Conservation (phyloP, 2,113 vertebrate genomes). For the Reinhardtius hippoglossoides region DNA sequence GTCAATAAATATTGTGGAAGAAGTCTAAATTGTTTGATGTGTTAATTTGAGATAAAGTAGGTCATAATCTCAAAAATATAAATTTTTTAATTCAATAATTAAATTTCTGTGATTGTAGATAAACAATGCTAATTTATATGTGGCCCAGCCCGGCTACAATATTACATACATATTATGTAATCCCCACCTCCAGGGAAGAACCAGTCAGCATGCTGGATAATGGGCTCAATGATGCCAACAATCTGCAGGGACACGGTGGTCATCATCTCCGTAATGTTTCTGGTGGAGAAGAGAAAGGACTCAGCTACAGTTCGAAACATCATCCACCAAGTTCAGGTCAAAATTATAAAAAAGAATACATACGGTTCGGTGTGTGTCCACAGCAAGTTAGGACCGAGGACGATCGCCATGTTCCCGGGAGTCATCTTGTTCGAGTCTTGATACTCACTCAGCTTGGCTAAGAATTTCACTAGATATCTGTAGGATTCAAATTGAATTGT, state of each 20-base stretch:
- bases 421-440: constrained; percentile 98
- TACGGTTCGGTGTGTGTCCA: constrained; percentile 95
- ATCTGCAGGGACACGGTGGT: constrained; percentile 98
- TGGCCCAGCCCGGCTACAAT: constrained; percentile 8
- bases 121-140: background rate
- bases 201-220: constrained; percentile 98
- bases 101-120: background rate
- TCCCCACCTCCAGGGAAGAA: constrained; percentile 96
- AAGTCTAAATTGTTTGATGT: too few relatives aligned
- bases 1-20: too few relatives aligned
- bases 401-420: constrained; percentile 96
- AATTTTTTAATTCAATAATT: background rate
- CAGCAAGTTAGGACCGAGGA: constrained; percentile 95
- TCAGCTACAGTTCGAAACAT: background rate
- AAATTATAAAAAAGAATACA: constrained; percentile 37
- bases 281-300: constrained; percentile 65
- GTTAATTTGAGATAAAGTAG: too few relatives aligned
- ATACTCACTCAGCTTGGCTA: constrained; percentile 94
- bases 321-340: background rate
- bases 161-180: constrained; percentile 36
- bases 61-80: too few relatives aligned
- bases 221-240: constrained; percentile 95
- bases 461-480: constrained; percentile 97
- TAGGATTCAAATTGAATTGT: constrained; percentile 24
- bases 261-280: constrained; percentile 99